Evolutionary conservation across 1,140 invertebrate genomes (phyloP), one percentile per base, ranked within the genome.

Genomic region (Drosophila pachea): DNA sequence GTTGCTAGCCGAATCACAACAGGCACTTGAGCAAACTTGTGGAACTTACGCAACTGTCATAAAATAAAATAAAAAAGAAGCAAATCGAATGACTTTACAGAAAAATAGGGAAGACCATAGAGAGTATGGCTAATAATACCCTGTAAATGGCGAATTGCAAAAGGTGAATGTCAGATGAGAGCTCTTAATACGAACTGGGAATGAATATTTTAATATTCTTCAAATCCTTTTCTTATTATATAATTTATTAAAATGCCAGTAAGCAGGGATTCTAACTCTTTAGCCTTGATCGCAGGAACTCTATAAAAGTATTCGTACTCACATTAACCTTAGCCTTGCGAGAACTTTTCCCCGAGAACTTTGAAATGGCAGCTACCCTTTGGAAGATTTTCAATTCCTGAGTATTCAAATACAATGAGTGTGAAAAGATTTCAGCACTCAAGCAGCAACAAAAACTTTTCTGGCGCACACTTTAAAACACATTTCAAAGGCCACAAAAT

Each of bases 1-100:
- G 22, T 22, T 22, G 12, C 40, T 12, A n/a, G 0, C 74, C 74
- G 68, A 77, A 76, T 71, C 60, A 64, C 49, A 61, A 61, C 56
- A 50, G 36, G 9, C 56, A 55, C 58, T 69, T 69, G 32, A 63
- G 43, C 32, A 36, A 61, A 67, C 47, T 59, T 59, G 36, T 29
- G 35, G 48, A 55, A 64, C 62, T 64, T 31, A 38, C 60, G 43
- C 53, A 59, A 59, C 45, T 66, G 56, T 53, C 64, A 67, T 67
- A 67, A 67, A 60, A 66, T 14, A 16, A 47, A 14, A 38, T 14
- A 47, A 54, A 72, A 68, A 43, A 32, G 38, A 43, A 32, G 38
- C 2, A 52, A 59, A 47, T 16, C 12, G 47, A 43, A 68, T 31
- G 31, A 14, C 11, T 59, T 8, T 9, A 36, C 7, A 12, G 4